These are phyloP conservation scores for Pseudopipra pipra DNA, from an alignment of 2,113 vertebrate species.

Conservation along the genomic window DNA sequence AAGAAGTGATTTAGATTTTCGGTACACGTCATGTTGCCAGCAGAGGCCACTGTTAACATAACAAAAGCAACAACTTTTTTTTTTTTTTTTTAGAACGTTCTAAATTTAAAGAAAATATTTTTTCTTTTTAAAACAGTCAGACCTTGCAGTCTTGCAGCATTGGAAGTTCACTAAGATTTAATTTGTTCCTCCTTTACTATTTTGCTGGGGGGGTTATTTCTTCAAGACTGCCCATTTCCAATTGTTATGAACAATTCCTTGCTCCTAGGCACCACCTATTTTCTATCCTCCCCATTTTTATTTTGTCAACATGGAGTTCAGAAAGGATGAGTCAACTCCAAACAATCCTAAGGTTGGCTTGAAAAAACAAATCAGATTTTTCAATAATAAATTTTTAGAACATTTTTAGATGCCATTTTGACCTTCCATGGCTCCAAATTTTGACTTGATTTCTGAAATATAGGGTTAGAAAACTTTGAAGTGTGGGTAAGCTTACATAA, in stretches of 20 bases:
- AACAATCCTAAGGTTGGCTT: not conserved
- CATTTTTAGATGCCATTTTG: not conserved
- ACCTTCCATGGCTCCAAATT: not conserved
- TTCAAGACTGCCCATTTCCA: not conserved
- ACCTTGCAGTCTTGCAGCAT: not conserved
- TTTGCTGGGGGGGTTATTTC: not conserved
- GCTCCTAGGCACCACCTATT: not conserved
- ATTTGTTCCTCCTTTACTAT: not conserved
- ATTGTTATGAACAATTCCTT: not conserved
- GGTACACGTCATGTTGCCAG: not conserved
- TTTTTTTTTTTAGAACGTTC: not conserved
- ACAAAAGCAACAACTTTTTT: not conserved
- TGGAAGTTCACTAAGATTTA: not conserved
- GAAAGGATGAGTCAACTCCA: not conserved
- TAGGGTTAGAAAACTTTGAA: not conserved
- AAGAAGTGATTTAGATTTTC: not conserved
- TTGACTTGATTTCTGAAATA: not conserved
- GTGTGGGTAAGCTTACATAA: not conserved
- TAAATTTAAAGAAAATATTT: not conserved
- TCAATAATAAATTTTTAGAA: not conserved
- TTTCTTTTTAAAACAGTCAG: not conserved
- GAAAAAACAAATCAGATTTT: not conserved
- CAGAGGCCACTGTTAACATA: constrained; percentile 45
- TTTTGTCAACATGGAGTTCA: not conserved
- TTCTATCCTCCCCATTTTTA: not conserved